These are phyloP conservation scores for Cryptophagus acutangulus DNA, from an alignment of 2,888 invertebrate genomes.

Conservation along the genomic window DNA sequence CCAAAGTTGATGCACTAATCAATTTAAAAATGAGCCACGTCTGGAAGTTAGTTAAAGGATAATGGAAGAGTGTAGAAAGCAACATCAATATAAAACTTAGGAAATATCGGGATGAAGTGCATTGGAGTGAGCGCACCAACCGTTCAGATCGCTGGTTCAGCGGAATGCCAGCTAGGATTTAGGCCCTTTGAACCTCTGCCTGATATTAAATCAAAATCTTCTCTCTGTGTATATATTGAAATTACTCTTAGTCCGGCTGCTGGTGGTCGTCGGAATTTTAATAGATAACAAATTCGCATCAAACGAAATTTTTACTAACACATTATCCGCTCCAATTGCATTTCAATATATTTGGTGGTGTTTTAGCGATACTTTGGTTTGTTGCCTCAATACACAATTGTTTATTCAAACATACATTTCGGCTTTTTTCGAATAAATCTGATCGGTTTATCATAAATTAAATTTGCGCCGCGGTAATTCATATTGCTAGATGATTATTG, in stretches of 20 bases:
- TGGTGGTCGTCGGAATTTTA: conserved; percentile 14
- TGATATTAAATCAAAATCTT: conserved; percentile 32
- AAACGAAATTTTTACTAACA: conserved; percentile 15
- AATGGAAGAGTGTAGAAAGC: not conserved
- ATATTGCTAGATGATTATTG: too few relatives aligned
- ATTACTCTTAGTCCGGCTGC: conserved; percentile 14
- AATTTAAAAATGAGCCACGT: not conserved
- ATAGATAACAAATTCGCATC: conserved; percentile 14
- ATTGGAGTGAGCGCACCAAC: conserved; percentile 26
- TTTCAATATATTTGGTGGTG: not conserved
- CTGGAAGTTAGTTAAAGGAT: not conserved
- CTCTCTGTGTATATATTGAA: conserved; percentile 23
- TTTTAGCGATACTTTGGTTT: too few relatives aligned
- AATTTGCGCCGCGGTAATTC: too few relatives aligned
- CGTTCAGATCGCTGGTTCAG: conserved; percentile 21
- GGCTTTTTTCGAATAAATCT: too few relatives aligned
- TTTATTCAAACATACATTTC: too few relatives aligned
- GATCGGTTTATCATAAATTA: too few relatives aligned
- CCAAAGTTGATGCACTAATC: too few relatives aligned
- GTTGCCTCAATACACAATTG: too few relatives aligned
- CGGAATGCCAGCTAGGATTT: conserved; percentile 27
- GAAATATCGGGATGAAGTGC: conserved; percentile 22
- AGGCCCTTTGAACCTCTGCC: conserved; percentile 24
- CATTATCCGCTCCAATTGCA: conserved; percentile 12
- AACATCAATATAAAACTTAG: not conserved